Percentiles rank a stretch among this genome's conserved stretches.
These are phyloP conservation scores for Seriola aureovittata DNA, from an alignment of 2,113 vertebrate genomes.

Conservation along the genomic window DNA sequence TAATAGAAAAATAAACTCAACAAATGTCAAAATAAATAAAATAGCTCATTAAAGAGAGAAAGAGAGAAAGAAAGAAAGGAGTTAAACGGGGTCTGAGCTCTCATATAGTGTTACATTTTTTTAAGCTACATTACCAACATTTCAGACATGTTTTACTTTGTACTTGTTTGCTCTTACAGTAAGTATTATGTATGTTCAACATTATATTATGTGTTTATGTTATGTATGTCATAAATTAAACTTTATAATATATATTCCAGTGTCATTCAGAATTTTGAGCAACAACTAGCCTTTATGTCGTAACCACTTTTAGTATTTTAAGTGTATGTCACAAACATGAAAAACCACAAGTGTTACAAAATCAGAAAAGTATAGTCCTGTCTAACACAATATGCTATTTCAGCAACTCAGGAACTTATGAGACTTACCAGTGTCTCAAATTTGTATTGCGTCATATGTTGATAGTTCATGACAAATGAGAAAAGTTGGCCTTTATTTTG, in stretches of 20 bases:
- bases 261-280: neutral
- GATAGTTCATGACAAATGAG: constrained; percentile 2
- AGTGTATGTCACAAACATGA: neutral
- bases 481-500: neutral
- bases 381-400: constrained; percentile 1
- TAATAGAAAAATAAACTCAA: too few relatives aligned
- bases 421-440: constrained; percentile 2
- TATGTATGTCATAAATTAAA: constrained; percentile 29
- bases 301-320: neutral
- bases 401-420: constrained; percentile 22
- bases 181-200: neutral
- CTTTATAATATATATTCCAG: constrained; percentile 12
- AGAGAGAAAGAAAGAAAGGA: too few relatives aligned
- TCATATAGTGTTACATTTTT: neutral
- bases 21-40: too few relatives aligned
- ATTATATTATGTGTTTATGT: neutral
- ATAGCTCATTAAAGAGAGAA: too few relatives aligned
- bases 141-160: neutral
- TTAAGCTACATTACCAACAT: constrained; percentile 7
- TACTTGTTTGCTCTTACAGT: neutral
- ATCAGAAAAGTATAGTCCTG: constrained; percentile 18
- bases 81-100: neutral
- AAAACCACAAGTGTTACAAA: constrained; percentile 30
- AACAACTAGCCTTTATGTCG: neutral
- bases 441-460: neutral